phyloP scores from a whole-genome alignment of 2,797 vertebrate genomes.

The Clarias laeviceps region DNA sequence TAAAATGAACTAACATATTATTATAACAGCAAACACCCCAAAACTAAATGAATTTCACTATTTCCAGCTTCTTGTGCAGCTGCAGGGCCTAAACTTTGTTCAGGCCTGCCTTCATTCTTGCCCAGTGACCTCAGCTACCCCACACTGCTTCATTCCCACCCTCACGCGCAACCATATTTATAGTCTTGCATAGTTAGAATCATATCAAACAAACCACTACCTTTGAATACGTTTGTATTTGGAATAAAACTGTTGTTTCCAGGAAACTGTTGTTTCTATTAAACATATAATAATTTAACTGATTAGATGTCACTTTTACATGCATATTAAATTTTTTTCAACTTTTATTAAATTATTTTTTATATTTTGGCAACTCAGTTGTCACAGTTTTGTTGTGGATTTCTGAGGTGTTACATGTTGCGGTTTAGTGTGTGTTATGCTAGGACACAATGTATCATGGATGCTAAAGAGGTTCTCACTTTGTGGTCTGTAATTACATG shows the following conservation, averaged over 20 bases:
- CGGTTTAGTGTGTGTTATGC: neutral
- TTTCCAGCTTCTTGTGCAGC: neutral
- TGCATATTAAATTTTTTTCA: no score
- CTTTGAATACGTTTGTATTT: neutral
- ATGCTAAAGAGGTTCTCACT: neutral
- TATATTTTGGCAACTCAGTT: neutral
- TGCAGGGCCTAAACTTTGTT: conserved; percentile 22
- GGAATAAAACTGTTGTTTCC: neutral
- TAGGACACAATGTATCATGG: neutral
- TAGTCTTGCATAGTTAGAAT: neutral
- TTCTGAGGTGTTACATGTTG: neutral
- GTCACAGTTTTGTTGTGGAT: neutral
- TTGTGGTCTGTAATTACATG: neutral
- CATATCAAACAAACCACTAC: neutral
- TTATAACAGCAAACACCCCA: neutral
- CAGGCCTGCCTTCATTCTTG: conserved; percentile 33
- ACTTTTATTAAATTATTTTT: neutral
- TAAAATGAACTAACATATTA: neutral
- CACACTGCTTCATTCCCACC: neutral
- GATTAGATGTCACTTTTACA: neutral
- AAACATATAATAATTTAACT: neutral
- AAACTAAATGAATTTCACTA: neutral
- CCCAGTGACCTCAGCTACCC: conserved; percentile 38
- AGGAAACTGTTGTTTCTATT: neutral
- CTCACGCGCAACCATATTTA: conserved; percentile 6